phyloP scores from a whole-genome alignment of 2,888 invertebrate genomes.

The Chrysina gloriosa region DNA sequence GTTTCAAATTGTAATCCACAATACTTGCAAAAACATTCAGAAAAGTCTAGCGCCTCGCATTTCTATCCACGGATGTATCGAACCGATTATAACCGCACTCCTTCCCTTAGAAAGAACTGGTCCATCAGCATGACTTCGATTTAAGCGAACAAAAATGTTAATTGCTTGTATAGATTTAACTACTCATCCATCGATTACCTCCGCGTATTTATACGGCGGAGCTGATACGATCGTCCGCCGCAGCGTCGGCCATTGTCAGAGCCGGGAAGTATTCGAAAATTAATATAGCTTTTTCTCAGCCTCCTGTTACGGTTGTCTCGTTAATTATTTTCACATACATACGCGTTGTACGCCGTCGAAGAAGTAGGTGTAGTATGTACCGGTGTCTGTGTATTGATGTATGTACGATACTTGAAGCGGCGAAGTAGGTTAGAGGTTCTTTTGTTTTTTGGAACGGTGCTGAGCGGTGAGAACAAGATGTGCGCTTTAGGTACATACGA shows the following conservation, averaged over 20 bases:
- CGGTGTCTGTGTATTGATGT: neutral
- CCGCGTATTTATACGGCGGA: conserved; percentile 29
- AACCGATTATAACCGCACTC: neutral
- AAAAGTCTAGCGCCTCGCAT: too few relatives aligned
- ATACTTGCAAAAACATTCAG: too few relatives aligned
- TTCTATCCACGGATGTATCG: neutral
- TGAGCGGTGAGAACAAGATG: too few relatives aligned
- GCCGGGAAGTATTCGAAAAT: conserved; percentile 31
- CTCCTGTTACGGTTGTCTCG: conserved; percentile 34
- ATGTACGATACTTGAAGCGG: neutral
- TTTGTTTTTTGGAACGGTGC: too few relatives aligned
- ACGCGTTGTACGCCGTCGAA: neutral
- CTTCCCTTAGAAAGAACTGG: neutral
- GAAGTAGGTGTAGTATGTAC: neutral
- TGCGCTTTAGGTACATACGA: too few relatives aligned
- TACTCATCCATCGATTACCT: conserved; percentile 60
- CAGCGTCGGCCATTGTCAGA: conserved; percentile 9
- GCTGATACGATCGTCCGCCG: conserved; percentile 19
- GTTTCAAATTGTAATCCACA: too few relatives aligned
- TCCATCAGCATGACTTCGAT: conserved; percentile 57
- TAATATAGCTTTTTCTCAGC: conserved; percentile 26
- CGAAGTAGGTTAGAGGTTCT: neutral
- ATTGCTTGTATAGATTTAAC: conserved; percentile 62
- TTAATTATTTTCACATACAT: conserved; percentile 35
- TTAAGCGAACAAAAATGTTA: conserved; percentile 60